Base-by-base conservation (phyloP, 2,113 vertebrate genomes). In the Urocitellus parryii region DNA sequence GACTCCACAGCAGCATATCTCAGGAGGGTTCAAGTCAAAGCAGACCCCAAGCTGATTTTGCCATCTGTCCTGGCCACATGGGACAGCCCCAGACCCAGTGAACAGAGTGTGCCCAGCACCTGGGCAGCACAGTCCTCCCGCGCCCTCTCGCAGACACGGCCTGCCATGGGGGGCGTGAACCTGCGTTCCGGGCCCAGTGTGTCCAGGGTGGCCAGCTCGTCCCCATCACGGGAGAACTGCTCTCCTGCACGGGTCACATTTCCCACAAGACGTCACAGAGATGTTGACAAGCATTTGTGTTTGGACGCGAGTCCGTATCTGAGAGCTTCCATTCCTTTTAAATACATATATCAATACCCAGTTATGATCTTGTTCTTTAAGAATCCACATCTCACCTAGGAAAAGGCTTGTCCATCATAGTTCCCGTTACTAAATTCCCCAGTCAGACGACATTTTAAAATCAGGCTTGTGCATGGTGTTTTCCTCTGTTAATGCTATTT, bases 231-330 rank as follows among this genome's bases (percentile, higher is more conserved):
- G 97, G 97, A 96, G 89, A 96, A 97, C 95, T 88, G 74, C 77
- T 88, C 95, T 96, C 97, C 97, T 91, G 95, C 87, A 87, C 79
- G 78, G 97, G 96, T 24, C 24, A 3, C 3, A 25, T 63, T 27
- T 25, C 96, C 97, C 91, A 97, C 86, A 56, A 95, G 96, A 95
- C 96, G 83, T 96, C 97, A 94, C 92, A 97, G 97, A 98, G 96
- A 96, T 95, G 93, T 96, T 98, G 97, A 96, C 85, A 96, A 98
- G 96, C 97, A 97, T 87, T 87, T 67, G 84, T 78, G 92, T 96
- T 98, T 89, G 96, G 94, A 97, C 82, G 97, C 96, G 97, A 98
- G 97, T 95, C 80, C 91, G 91, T 96, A 95, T 97, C 96, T 97
- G 98, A 96, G 88, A 96, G 89, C 87, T 72, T 96, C 61, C 5